Percentiles rank a stretch among this genome's conserved stretches.
Conservation (phyloP, 2,797 vertebrate species). For the Perdix hodgsoniae region DNA sequence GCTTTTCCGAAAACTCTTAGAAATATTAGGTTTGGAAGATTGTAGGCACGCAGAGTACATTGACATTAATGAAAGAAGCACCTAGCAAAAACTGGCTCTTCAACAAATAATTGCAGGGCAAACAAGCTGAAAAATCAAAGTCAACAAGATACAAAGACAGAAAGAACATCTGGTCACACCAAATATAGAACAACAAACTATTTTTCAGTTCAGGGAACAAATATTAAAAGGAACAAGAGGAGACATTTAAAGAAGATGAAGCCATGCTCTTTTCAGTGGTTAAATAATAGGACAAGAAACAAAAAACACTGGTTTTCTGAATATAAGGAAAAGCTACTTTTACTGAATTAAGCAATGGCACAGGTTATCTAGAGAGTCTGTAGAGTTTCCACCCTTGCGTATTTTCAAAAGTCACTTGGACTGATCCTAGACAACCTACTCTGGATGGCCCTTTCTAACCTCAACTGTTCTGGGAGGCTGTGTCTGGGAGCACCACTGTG, state of each 20-base stretch:
- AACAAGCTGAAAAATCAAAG: not conserved
- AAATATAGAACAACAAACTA: not conserved
- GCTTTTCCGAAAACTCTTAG: not conserved
- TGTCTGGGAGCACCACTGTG: not conserved
- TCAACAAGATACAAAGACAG: not conserved
- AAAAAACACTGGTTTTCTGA: not conserved
- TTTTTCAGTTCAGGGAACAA: not conserved
- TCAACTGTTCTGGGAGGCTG: not conserved
- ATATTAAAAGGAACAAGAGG: not conserved
- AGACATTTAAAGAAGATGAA: not conserved
- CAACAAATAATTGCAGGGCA: not conserved
- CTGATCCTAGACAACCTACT: not conserved
- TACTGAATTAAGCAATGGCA: fast-evolving
- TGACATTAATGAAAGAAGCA: not conserved
- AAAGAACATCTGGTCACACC: not conserved
- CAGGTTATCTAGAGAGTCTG: not conserved
- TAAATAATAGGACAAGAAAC: not conserved
- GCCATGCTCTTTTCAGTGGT: not conserved
- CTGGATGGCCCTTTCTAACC: fast-evolving
- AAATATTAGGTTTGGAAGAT: not conserved
- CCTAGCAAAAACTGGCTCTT: not conserved
- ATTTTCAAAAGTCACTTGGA: not conserved
- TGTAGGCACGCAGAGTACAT: not conserved
- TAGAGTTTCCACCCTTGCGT: not conserved
- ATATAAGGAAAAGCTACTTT: not conserved